Percentiles rank a stretch among this genome's conserved stretches.
Evolutionary conservation across 2,113 vertebrate genomes (phyloP).

Genomic region (Lanius ludovicianus): DNA sequence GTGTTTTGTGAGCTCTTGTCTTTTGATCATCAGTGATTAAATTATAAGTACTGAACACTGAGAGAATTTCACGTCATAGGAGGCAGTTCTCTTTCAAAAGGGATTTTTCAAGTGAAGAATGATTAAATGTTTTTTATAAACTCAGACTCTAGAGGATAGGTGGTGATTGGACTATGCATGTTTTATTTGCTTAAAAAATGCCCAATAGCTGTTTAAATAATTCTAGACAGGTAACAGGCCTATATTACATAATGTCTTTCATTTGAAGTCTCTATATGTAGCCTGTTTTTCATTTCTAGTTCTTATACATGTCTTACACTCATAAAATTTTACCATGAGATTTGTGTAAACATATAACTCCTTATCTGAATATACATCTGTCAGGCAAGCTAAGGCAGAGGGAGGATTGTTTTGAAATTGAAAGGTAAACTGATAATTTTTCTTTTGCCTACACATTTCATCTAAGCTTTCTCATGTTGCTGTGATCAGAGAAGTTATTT

Average conservation of each 20-base stretch:
- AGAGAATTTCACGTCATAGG: neutral
- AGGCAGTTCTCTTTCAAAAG: neutral
- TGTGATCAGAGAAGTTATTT: neutral
- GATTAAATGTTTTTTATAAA: neutral
- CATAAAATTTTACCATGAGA: neutral
- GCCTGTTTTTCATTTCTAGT: neutral
- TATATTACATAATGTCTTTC: neutral
- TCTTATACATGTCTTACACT: neutral
- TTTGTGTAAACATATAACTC: neutral
- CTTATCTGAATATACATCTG: neutral
- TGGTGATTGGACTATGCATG: accelerated
- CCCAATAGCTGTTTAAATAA: neutral
- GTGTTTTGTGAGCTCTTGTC: neutral
- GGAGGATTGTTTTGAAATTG: neutral
- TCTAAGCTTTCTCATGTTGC: neutral
- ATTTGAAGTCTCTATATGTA: neutral
- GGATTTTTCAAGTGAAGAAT: neutral
- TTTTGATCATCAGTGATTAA: neutral
- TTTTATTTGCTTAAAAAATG: neutral
- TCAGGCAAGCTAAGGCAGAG: neutral
- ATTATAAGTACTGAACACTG: neutral
- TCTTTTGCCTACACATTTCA: neutral
- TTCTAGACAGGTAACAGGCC: neutral
- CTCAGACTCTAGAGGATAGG: neutral
- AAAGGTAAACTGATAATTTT: neutral